These are phyloP conservation scores for Phymanthus crucifer DNA, from an alignment of 92 coral and sea anemone genomes.

Conservation along the genomic window DNA sequence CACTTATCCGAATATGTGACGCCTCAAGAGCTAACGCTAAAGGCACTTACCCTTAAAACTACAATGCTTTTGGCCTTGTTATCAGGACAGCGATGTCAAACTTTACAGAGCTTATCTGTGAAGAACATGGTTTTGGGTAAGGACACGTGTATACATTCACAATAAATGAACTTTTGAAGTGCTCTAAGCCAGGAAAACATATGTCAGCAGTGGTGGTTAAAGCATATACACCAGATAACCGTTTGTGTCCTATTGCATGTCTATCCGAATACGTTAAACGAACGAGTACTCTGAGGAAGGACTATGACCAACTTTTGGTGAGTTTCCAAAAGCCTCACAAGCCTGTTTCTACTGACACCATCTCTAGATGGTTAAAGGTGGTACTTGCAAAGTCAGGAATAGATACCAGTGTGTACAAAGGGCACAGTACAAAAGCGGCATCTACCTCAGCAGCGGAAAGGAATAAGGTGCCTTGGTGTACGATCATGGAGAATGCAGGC, in stretches of 20 bases:
- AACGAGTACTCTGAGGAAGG: not conserved
- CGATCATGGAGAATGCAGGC: not conserved
- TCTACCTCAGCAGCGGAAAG: not conserved
- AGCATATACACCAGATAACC: not conserved
- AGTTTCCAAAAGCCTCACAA: conserved; percentile 5
- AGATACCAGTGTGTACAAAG: conserved; percentile 3
- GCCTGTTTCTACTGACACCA: conserved; percentile 2
- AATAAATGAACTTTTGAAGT: not conserved
- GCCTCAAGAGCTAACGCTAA: conserved; percentile 15
- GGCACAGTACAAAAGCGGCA: not conserved
- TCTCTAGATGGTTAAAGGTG: conserved; percentile 16
- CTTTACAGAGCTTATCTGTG: not conserved
- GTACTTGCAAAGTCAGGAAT: conserved; percentile 5
- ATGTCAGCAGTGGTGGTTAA: too few species aligned
- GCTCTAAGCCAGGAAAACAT: conserved; percentile 6
- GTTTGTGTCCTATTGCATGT: not conserved
- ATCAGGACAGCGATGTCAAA: conserved; percentile 8
- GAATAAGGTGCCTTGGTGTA: not conserved
- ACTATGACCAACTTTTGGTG: not conserved
- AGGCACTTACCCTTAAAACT: conserved; percentile 1
- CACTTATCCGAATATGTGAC: conserved; percentile 24
- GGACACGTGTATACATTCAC: not conserved
- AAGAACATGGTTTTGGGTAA: not conserved
- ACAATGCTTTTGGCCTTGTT: not conserved
- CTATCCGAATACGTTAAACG: conserved; percentile 12